Base-by-base conservation (phyloP, 2,797 vertebrate species). In the Myotis findleyi region DNA sequence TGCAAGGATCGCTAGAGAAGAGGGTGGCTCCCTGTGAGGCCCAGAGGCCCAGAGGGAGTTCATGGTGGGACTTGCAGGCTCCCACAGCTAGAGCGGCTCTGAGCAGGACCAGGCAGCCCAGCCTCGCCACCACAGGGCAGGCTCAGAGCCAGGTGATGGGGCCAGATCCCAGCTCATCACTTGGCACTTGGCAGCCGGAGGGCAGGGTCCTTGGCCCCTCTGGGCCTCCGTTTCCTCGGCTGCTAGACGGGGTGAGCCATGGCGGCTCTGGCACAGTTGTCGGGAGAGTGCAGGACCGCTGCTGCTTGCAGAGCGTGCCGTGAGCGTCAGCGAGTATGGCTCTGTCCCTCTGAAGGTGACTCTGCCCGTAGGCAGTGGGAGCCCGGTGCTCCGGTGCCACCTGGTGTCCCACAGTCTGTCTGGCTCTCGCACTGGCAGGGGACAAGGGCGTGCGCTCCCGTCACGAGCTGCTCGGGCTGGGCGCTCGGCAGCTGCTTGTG, bases 331-430 rank as follows among this genome's bases (percentile, higher is more conserved):
- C 36, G 81, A n/a, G 91, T 59, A 10, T 82, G 68, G 25, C 90
- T 85, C 53, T 62, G 0, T 92, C 53, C 38, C n/a, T 79, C 1
- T 73, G 85, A 97, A 97, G 97, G 96, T 96, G 95, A 94, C 92
- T n/a, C 68, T 38, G 87, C 71, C 59, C 87, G 73, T 23, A 36
- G 77, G 94, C 75, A 20, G 36, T 13, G 12, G 80, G 80, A 84
- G 55, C n/a, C 69, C 0, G 1, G 79, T 1, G 53, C 87, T 94
- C 38, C 92, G 27, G 87, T 95, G 93, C 97, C 95, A 90, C 96
- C 97, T 97, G 97, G 57, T 36, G 95, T 94, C 93, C 91, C 1
- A 0, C 4, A 13, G 93, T 30, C 75, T 0, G 3, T 41, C 95
- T 89, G 84, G 64, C 66, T 91, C 49, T 27, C 14, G 7, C 57